These are phyloP conservation scores for Gnatocerus cornutus DNA, from an alignment of 2,888 invertebrate species.

Conservation along the genomic window DNA sequence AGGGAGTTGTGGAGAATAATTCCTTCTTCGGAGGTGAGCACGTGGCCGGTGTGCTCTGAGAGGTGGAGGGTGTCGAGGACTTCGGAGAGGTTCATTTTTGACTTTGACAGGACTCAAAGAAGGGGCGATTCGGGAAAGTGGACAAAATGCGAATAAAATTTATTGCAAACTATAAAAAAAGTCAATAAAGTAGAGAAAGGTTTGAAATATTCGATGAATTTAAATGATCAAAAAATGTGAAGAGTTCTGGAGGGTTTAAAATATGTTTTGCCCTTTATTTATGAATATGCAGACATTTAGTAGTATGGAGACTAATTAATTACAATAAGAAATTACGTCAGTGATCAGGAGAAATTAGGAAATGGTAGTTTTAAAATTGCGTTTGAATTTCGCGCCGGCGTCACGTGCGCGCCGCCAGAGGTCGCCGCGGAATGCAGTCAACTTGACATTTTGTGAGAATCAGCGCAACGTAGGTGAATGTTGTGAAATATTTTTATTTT, in stretches of 20 bases:
- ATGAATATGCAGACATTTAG: too few species aligned
- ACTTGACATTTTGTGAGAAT: conserved; percentile 56
- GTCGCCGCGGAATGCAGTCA: conserved; percentile 30
- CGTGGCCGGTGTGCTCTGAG: conserved; percentile 78
- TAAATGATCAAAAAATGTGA: too few species aligned
- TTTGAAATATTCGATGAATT: too few species aligned
- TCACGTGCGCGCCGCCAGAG: conserved; percentile 33
- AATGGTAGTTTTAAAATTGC: too few species aligned
- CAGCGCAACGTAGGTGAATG: conserved; percentile 66
- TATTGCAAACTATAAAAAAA: too few species aligned
- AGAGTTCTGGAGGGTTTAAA: too few species aligned
- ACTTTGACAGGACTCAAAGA: conserved; percentile 12
- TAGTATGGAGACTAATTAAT: too few species aligned
- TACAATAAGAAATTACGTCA: too few species aligned
- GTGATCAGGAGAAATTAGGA: too few species aligned
- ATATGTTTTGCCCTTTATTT: too few species aligned
- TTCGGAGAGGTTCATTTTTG: conserved; percentile 74
- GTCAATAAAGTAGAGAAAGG: too few species aligned
- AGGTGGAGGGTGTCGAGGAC: conserved; percentile 73
- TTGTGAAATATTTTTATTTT: conserved; percentile 57
- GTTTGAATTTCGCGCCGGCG: conserved; percentile 22
- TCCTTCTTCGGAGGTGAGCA: conserved; percentile 83
- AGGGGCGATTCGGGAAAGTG: neutral
- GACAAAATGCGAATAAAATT: too few species aligned
- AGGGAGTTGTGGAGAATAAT: conserved; percentile 84